Percentiles rank a stretch among this genome's conserved stretches.
phyloP scores from a whole-genome alignment of 2,113 vertebrate species.

The Scartelaos histophorus region DNA sequence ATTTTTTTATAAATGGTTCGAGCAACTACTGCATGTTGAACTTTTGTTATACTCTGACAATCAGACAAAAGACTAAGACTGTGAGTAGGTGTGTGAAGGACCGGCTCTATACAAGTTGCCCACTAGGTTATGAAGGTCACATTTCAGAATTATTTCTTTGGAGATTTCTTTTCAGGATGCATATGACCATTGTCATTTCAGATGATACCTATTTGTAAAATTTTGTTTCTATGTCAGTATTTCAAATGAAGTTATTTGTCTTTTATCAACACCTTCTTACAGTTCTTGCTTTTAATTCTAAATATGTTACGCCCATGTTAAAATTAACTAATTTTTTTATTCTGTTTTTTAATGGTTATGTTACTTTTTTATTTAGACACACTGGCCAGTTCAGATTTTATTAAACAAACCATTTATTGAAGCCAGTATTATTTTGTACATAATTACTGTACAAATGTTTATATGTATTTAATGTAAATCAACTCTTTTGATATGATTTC shows the following conservation, averaged over 20 bases:
- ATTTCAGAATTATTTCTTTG: constrained; percentile 6
- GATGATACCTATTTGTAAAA: constrained; percentile 19
- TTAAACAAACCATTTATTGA: constrained; percentile 10
- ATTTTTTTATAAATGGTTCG: constrained; percentile 25
- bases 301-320: background rate
- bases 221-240: constrained; percentile 1
- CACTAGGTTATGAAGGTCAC: constrained; percentile 2
- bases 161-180: constrained; percentile 16
- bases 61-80: constrained; percentile 39
- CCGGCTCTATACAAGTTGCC: constrained; percentile 40
- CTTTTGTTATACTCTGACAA: constrained; percentile 55
- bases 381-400: constrained; percentile 20
- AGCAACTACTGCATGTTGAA: constrained; percentile 23
- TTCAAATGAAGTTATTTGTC: constrained; percentile 30
- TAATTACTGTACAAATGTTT: constrained; percentile 56
- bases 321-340: background rate
- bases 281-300: background rate
- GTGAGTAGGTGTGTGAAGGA: background rate
- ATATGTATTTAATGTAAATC: constrained; percentile 54
- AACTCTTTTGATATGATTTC: constrained; percentile 31
- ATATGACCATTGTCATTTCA: constrained; percentile 36
- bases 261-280: background rate
- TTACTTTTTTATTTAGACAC: constrained; percentile 5
- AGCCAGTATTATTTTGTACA: constrained; percentile 53
- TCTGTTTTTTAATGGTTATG: constrained; percentile 18